A percentile compares a stretch with the other conserved stretches of the same genome.
Conservation (phyloP, 2,888 invertebrate genomes). For the Coecobrya sp. region DNA sequence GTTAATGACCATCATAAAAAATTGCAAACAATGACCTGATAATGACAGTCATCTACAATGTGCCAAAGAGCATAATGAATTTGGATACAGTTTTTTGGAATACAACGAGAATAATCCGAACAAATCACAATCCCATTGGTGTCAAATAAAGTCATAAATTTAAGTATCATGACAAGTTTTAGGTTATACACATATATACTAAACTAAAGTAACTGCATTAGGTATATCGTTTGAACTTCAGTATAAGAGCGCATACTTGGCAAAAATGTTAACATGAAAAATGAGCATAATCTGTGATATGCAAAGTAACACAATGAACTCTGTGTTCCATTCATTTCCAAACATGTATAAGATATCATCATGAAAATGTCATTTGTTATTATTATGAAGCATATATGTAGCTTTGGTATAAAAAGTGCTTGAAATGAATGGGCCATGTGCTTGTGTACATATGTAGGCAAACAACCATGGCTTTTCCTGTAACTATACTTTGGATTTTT, state of each 20-base stretch:
- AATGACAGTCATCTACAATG: slow-evolving; percentile 16
- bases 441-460: not conserved
- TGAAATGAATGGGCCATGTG: slow-evolving; percentile 59
- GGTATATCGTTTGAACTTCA: not conserved
- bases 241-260: not conserved
- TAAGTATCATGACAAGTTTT: not conserved
- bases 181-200: not conserved
- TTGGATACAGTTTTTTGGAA: not conserved
- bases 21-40: slow-evolving; percentile 65
- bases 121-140: not conserved
- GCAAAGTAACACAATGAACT: slow-evolving; percentile 67
- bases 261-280: not conserved
- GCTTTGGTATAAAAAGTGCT: slow-evolving; percentile 15
- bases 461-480: not conserved
- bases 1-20: slow-evolving; percentile 65
- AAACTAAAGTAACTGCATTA: not conserved
- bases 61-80: not conserved
- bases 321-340: slow-evolving; percentile 53
- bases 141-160: slow-evolving; percentile 18
- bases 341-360: not conserved
- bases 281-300: not conserved
- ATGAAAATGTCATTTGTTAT: slow-evolving; percentile 30
- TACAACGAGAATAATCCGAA: not conserved
- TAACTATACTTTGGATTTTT: not conserved
- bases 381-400: not conserved